Evolutionary conservation across 2,113 vertebrate genomes (phyloP).

Genomic region (Ornithorhynchus anatinus): DNA sequence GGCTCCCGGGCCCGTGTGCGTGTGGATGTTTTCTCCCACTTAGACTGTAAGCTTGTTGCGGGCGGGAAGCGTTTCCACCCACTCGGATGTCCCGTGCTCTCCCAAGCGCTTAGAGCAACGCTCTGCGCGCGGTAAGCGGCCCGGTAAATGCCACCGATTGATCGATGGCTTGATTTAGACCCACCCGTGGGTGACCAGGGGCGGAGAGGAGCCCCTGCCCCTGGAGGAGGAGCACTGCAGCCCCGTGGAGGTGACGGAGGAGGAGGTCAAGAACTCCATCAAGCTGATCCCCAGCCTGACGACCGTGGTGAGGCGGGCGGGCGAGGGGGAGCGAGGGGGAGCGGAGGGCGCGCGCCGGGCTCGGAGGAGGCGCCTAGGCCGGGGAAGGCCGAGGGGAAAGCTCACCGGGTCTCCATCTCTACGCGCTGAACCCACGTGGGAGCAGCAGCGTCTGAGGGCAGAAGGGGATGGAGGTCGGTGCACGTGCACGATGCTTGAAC

Average conservation of each 20-base stretch:
- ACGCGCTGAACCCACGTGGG: background rate
- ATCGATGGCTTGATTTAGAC: too few species aligned
- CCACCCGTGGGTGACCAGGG: slow-evolving; percentile 88
- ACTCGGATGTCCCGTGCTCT: too few species aligned
- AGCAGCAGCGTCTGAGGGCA: too few species aligned
- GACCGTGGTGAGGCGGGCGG: slow-evolving; percentile 82
- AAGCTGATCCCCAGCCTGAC: slow-evolving; percentile 94
- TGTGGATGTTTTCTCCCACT: too few species aligned
- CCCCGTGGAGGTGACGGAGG: slow-evolving; percentile 93
- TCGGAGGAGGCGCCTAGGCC: fast-evolving
- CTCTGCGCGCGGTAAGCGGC: too few species aligned
- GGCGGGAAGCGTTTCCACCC: too few species aligned
- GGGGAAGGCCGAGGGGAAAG: fast-evolving
- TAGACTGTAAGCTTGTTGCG: too few species aligned
- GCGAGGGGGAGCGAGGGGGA: background rate
- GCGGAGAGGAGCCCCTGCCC: slow-evolving; percentile 81
- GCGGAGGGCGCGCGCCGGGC: background rate
- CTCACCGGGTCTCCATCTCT: background rate
- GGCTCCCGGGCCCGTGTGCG: background rate
- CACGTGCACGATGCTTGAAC: too few species aligned
- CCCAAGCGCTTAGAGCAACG: too few species aligned
- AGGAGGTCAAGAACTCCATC: slow-evolving; percentile 96
- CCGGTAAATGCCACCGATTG: too few species aligned
- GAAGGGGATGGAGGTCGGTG: too few species aligned
- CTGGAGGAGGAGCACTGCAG: slow-evolving; percentile 95